Evolutionary conservation across 2,888 invertebrate genomes (phyloP), one percentile per base, ranked within the genome.

Genomic region (Cerceris ruficornis): DNA sequence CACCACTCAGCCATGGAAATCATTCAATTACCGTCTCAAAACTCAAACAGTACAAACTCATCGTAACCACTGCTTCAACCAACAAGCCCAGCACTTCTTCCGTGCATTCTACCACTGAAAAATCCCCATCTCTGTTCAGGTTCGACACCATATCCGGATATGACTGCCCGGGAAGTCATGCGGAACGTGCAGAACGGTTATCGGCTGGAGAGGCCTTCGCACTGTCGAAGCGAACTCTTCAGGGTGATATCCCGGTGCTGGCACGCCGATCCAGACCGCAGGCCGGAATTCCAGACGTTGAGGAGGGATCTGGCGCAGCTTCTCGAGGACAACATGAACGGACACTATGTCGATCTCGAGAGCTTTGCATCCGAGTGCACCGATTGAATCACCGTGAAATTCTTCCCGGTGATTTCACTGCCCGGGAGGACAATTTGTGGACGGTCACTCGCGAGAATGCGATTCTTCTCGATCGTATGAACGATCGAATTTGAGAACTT

Each of bases 131-230:
- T 62, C 68, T 75, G 69, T 91, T 9, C 92, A 97, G 97, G 97
- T 70, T 96, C 96, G 64, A 97, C 96, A 89, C 97, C 97, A 5
- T 97, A 97, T 92, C 96, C 96, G n/a, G 95, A 96, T 75, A 95
- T 97, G 94, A 95, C 96, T 0, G 97, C 97, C 0, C 95, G 96
- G 9, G 96, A 97, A 90, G 97, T 97, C n/a, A 95, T 97, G 91
- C 94, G 96, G 8, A 95, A 95, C 50, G 96, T 97, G 61, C 95
- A 96, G 28, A 95, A 95, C 85, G 97, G 97, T 39, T 95, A 96
- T 90, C 94, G 97, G 0, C 94, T 97, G 71, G 96, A 96, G 88
- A 94, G 96, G 66, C 97, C 97, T 0, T 94, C 95, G 70, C 96
- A 97, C 92, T 97, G 96, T 92, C 95, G 95, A 84, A 95, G 95